phyloP scores from a whole-genome alignment of 2,888 invertebrate species.

The Clivina fossor region DNA sequence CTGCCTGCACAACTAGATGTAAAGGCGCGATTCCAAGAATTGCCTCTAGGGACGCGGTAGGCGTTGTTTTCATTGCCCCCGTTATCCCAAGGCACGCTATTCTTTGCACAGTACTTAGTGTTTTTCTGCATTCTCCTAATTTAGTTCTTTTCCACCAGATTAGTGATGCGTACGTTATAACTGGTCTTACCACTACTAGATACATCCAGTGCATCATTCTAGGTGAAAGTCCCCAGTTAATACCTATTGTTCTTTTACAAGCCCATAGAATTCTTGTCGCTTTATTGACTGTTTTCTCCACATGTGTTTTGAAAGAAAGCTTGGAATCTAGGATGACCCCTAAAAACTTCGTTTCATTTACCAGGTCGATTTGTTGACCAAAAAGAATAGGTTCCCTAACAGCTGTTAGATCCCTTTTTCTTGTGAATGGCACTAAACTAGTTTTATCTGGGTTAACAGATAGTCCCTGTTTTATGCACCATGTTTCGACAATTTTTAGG shows the following conservation, averaged over 20 bases:
- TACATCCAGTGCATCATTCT: too few relatives aligned
- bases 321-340: constrained; percentile 32
- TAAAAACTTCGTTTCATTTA: constrained; percentile 16
- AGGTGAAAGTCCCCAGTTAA: too few relatives aligned
- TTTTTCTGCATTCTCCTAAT: constrained; percentile 10
- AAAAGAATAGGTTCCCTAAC: too few relatives aligned
- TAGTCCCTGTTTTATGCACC: constrained; percentile 13
- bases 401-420: too few relatives aligned
- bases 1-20: constrained; percentile 9
- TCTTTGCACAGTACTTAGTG: constrained; percentile 26
- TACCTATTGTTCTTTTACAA: too few relatives aligned
- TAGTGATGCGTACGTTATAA: too few relatives aligned
- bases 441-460: constrained; percentile 32
- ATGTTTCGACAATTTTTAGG: constrained; percentile 11
- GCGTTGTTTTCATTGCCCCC: constrained; percentile 31
- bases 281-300: constrained; percentile 20
- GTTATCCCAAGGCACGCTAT: constrained; percentile 29
- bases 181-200: too few relatives aligned
- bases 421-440: constrained; percentile 12
- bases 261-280: too few relatives aligned
- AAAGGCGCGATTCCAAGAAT: constrained; percentile 28
- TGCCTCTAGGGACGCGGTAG: constrained; percentile 23
- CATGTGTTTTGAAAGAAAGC: constrained; percentile 23
- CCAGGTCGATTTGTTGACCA: too few relatives aligned
- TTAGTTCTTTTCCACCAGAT: constrained; percentile 28